A percentile compares a stretch with the other conserved stretches of the same genome.
phyloP scores from a whole-genome alignment of 2,888 invertebrate species.

The Mactromeris polynyma region DNA sequence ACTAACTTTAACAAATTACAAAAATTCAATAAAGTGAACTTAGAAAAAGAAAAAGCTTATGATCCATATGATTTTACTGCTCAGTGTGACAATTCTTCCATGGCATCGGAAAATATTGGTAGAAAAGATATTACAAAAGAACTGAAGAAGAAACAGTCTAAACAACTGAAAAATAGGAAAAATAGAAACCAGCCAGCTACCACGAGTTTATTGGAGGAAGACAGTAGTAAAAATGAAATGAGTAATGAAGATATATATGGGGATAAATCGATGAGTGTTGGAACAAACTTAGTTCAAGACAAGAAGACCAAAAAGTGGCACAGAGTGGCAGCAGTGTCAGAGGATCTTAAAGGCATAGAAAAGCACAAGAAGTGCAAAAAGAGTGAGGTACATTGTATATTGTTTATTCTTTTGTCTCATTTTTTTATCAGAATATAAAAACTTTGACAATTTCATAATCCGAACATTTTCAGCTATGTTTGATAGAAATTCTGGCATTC shows the following conservation, averaged over 20 bases:
- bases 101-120: constrained; percentile 48
- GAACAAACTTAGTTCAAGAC: constrained; percentile 46
- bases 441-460: too few relatives aligned
- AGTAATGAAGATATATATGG: background rate
- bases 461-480: too few relatives aligned
- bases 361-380: background rate
- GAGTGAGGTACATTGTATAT: background rate
- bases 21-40: background rate
- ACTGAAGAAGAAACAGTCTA: constrained; percentile 41
- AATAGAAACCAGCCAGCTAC: background rate
- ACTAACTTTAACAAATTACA: background rate
- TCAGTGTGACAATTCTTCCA: constrained; percentile 64
- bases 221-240: background rate
- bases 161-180: constrained; percentile 1
- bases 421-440: background rate
- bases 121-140: constrained; percentile 47
- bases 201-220: background rate
- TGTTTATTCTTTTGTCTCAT: background rate
- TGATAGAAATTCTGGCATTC: too few relatives aligned
- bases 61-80: constrained; percentile 79
- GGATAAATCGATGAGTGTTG: background rate
- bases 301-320: constrained; percentile 57
- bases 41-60: constrained; percentile 26
- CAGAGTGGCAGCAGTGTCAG: constrained; percentile 14
- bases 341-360: background rate